A percentile compares a stretch with the other conserved stretches of the same genome.
phyloP scores from a whole-genome alignment of 2,888 invertebrate genomes.

The Acleris laterana region DNA sequence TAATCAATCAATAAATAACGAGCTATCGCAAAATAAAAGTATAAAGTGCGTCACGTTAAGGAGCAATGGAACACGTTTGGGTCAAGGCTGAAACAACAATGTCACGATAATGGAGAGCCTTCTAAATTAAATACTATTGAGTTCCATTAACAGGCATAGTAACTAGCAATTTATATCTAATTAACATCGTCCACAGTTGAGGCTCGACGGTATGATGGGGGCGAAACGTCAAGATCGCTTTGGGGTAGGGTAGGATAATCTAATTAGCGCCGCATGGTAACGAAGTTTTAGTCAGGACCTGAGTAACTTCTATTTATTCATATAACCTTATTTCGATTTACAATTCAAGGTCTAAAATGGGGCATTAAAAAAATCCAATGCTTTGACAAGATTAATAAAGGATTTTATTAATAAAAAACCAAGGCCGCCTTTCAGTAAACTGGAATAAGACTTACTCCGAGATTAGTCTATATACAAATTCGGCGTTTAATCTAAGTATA shows the following conservation, averaged over 20 bases:
- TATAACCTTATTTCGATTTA: background rate
- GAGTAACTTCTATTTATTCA: background rate
- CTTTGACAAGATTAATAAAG: too few species aligned
- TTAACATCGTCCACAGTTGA: conserved; percentile 43
- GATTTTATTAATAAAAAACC: too few species aligned
- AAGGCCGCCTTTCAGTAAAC: too few species aligned
- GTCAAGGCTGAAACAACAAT: conserved; percentile 50
- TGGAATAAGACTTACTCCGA: too few species aligned
- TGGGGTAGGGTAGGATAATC: conserved; percentile 13
- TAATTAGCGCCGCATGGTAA: conserved; percentile 8
- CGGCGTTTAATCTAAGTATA: too few species aligned
- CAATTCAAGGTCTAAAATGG: too few species aligned
- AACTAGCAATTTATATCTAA: conserved; percentile 45
- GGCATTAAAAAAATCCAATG: too few species aligned
- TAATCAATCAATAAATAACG: conserved; percentile 23
- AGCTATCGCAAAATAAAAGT: conserved; percentile 23
- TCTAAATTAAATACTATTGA: conserved; percentile 42
- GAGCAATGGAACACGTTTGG: conserved; percentile 43
- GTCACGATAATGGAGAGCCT: conserved; percentile 49
- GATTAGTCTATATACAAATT: too few species aligned
- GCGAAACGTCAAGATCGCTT: conserved; percentile 21
- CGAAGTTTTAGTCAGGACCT: background rate
- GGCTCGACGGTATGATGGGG: conserved; percentile 22
- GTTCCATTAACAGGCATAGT: conserved; percentile 46
- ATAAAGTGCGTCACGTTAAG: conserved; percentile 22